Percentiles rank a stretch among this genome's conserved stretches.
phyloP scores from a whole-genome alignment of 2,888 invertebrate genomes.

The Brachypalpus laphriformis region DNA sequence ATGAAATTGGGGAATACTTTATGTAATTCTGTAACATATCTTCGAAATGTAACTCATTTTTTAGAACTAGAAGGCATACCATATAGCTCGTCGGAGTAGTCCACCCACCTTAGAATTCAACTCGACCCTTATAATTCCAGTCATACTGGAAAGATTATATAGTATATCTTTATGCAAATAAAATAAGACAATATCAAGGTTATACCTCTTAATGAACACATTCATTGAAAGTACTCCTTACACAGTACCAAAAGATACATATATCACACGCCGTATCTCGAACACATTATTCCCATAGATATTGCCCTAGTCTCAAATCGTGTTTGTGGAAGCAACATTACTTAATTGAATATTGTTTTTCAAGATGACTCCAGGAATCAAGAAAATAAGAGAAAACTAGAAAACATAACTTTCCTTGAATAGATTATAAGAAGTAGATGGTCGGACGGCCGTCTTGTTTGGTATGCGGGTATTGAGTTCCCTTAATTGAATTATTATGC shows the following conservation, averaged over 20 bases:
- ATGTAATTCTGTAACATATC: too few species aligned
- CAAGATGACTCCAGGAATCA: constrained; percentile 13
- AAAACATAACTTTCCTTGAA: constrained; percentile 7
- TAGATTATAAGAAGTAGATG: constrained; percentile 18
- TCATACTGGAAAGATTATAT: too few species aligned
- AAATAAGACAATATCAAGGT: background rate
- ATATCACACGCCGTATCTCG: background rate
- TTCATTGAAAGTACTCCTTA: background rate
- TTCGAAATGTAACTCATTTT: too few species aligned
- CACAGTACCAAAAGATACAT: background rate
- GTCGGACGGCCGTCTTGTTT: background rate
- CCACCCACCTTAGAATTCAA: too few species aligned
- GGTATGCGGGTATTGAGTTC: constrained; percentile 20
- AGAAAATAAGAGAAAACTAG: background rate
- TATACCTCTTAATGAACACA: background rate
- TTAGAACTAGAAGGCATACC: too few species aligned
- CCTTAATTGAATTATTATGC: constrained; percentile 46
- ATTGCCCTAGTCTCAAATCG: background rate
- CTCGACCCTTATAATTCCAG: too few species aligned
- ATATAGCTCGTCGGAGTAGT: too few species aligned
- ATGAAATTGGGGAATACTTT: too few species aligned
- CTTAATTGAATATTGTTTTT: constrained; percentile 46
- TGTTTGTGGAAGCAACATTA: constrained; percentile 8
- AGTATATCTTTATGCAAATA: background rate
- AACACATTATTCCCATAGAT: background rate